A percentile compares a stretch with the other conserved stretches of the same genome.
These are phyloP conservation scores for Drosophila sordidapex DNA, from an alignment of 2,888 invertebrate species.

Conservation along the genomic window DNA sequence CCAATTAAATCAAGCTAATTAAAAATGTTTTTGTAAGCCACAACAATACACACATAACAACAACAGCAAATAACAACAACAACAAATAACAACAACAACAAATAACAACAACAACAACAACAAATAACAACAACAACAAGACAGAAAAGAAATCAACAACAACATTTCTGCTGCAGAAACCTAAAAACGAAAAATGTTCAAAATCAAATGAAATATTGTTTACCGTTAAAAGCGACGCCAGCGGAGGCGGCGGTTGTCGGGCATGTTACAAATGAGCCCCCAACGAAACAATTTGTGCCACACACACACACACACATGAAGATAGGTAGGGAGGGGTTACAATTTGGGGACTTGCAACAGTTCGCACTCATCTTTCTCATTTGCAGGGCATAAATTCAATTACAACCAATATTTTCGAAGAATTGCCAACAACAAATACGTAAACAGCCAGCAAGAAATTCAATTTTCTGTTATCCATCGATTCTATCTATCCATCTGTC, in stretches of 20 bases:
- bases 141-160: constrained; percentile 23
- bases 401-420: constrained; percentile 66
- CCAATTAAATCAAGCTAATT: constrained; percentile 62
- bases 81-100: too few relatives aligned
- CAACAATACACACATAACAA: constrained; percentile 28
- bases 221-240: constrained; percentile 37
- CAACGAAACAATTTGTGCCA: constrained; percentile 21
- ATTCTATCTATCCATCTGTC: constrained; percentile 32
- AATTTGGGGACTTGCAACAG: constrained; percentile 31
- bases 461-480: constrained; percentile 68
- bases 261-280: constrained; percentile 31
- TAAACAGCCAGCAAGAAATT: constrained; percentile 40
- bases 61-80: constrained; percentile 12
- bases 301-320: neutral
- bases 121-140: constrained; percentile 27
- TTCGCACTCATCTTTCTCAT: constrained; percentile 52
- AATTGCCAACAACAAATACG: constrained; percentile 39
- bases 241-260: constrained; percentile 3
- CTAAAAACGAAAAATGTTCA: constrained; percentile 33
- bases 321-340: neutral
- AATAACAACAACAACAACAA: constrained; percentile 10
- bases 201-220: constrained; percentile 50
- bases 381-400: constrained; percentile 69
- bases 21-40: constrained; percentile 43
- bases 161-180: constrained; percentile 24